Evolutionary conservation across 2,888 invertebrate genomes (phyloP).

Genomic region (Pristionchus entomophagus): DNA sequence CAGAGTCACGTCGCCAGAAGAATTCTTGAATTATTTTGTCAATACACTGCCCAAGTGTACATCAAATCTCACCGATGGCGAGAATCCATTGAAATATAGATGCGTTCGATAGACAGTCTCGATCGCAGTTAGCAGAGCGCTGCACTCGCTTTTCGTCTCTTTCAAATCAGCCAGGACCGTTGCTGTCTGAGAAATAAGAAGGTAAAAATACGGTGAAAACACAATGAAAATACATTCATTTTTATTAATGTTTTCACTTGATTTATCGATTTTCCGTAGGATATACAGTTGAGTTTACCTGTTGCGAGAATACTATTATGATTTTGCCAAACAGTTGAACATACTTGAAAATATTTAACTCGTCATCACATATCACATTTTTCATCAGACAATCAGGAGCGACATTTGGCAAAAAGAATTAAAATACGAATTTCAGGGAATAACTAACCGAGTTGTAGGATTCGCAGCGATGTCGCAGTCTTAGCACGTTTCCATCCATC

Average conservation of each 20-base stretch:
- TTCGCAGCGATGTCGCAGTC: neutral
- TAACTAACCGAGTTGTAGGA: neutral
- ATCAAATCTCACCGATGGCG: neutral
- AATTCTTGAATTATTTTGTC: neutral
- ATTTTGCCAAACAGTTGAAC: too few relatives aligned
- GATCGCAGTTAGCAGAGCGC: neutral
- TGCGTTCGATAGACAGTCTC: neutral
- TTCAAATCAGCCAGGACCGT: neutral
- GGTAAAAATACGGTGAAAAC: too few relatives aligned
- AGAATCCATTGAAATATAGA: neutral
- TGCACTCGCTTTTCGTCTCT: neutral
- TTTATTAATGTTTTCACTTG: neutral
- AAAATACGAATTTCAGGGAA: neutral
- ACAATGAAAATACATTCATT: too few relatives aligned
- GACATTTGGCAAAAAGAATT: neutral
- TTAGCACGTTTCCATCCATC: neutral
- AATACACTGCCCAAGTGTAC: too few relatives aligned
- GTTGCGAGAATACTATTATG: too few relatives aligned
- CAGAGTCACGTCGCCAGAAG: constrained; percentile 73
- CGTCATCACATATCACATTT: too few relatives aligned
- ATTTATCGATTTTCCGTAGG: too few relatives aligned
- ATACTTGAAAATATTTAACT: neutral
- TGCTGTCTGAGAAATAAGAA: neutral
- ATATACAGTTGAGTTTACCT: too few relatives aligned
- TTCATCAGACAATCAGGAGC: neutral